Evolutionary conservation across 1,140 invertebrate genomes (phyloP).

Genomic region (Pseudachorutes palmiensis): DNA sequence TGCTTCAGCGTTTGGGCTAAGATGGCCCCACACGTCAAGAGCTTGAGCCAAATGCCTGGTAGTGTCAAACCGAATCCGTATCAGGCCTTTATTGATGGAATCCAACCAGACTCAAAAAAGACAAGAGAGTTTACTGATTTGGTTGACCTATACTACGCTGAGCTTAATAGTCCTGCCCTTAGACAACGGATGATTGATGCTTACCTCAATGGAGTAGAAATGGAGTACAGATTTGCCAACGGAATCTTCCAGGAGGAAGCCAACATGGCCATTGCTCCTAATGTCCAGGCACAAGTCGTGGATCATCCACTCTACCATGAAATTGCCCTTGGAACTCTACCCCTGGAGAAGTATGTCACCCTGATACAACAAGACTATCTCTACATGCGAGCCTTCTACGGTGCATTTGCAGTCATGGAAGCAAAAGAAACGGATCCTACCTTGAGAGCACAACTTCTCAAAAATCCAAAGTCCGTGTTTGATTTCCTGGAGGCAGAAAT

Average conservation of each 20-base stretch:
- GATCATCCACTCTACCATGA: conserved; percentile 11
- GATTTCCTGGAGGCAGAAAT: conserved; percentile 3
- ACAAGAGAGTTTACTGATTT: not conserved
- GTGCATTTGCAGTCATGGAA: not conserved
- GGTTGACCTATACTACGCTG: conserved; percentile 14
- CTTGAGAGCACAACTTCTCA: not conserved
- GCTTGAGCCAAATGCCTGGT: not conserved
- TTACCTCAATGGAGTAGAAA: not conserved
- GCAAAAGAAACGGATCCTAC: conserved; percentile 6
- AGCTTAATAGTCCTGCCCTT: not conserved
- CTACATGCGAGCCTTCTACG: conserved; percentile 18
- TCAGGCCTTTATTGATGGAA: not conserved
- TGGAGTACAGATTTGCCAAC: conserved; percentile 15
- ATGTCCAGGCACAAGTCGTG: not conserved
- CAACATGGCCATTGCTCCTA: not conserved
- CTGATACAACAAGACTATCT: conserved; percentile 23
- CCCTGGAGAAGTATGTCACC: not conserved
- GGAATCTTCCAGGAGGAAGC: not conserved
- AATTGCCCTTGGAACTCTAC: conserved; percentile 1
- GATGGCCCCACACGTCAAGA: not conserved
- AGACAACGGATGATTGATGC: conserved; percentile 16
- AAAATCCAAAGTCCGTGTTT: not conserved
- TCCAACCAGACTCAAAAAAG: not conserved
- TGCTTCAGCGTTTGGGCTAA: conserved; percentile 21
- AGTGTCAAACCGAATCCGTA: not conserved